Evolutionary conservation across 2,797 vertebrate genomes (phyloP).

Genomic region (Harpagifer antarcticus): DNA sequence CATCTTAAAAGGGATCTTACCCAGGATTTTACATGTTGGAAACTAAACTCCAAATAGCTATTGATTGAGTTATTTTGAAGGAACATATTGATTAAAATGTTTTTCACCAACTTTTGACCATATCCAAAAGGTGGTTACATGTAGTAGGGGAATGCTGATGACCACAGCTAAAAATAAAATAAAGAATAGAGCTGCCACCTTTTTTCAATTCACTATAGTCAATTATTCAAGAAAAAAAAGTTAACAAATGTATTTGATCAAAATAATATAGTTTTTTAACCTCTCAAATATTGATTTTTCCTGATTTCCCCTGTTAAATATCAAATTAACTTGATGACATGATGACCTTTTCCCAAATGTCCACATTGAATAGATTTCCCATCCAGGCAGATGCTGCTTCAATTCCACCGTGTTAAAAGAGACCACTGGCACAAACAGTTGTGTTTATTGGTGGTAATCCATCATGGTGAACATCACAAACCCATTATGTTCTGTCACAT

Average conservation of each 20-base stretch:
- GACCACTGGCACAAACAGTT: slow-evolving; percentile 12
- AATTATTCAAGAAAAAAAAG: no score
- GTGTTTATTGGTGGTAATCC: slow-evolving; percentile 25
- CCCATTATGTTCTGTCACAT: slow-evolving; percentile 15
- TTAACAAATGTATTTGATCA: no score
- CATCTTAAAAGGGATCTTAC: no score
- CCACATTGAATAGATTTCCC: slow-evolving; percentile 38
- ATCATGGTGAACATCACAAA: slow-evolving; percentile 22
- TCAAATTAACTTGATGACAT: no score
- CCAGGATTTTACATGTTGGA: background rate
- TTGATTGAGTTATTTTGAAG: background rate
- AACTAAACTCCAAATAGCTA: background rate
- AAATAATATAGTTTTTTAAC: no score
- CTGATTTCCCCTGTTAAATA: no score
- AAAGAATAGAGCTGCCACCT: background rate
- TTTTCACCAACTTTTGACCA: background rate
- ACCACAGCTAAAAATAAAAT: background rate
- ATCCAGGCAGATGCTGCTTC: slow-evolving; percentile 27
- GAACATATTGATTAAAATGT: background rate
- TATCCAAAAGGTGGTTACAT: background rate
- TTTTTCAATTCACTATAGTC: background rate
- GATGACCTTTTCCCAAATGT: slow-evolving; percentile 35
- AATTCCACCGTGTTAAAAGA: slow-evolving; percentile 1
- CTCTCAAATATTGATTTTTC: no score
- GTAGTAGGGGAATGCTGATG: background rate